phyloP scores from a whole-genome alignment of 2,888 invertebrate species.

The Drosophila peninsularis region DNA sequence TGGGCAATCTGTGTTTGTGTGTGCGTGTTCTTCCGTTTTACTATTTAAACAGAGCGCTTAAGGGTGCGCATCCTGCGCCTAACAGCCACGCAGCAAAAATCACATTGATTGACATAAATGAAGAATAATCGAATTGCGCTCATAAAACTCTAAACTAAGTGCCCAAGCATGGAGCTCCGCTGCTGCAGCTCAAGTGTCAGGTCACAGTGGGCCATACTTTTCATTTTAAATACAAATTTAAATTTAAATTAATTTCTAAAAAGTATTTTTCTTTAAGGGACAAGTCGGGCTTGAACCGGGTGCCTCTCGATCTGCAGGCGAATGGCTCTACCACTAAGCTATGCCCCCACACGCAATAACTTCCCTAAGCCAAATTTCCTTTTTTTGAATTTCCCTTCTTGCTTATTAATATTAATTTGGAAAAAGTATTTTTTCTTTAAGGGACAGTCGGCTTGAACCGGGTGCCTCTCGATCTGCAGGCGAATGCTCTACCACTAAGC shows the following conservation, averaged over 20 bases:
- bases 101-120: constrained; percentile 84
- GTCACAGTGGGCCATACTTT: constrained; percentile 29
- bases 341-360: constrained; percentile 53
- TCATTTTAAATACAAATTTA: background rate
- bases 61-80: constrained; percentile 60
- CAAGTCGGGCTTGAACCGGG: constrained; percentile 77
- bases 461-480: constrained; percentile 80
- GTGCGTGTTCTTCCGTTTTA: constrained; percentile 31
- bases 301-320: constrained; percentile 80
- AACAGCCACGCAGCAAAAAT: constrained; percentile 55
- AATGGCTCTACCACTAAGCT: constrained; percentile 80
- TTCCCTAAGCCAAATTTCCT: no score
- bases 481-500: constrained; percentile 80
- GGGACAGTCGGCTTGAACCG: constrained; percentile 77
- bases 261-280: constrained; percentile 49
- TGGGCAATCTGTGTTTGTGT: constrained; percentile 13
- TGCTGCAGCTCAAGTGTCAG: constrained; percentile 40
- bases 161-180: constrained; percentile 10
- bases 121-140: constrained; percentile 84
- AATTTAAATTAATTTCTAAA: background rate
- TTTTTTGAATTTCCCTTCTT: no score
- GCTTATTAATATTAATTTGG: no score
- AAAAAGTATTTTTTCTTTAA: constrained; percentile 20
- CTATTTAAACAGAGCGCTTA: constrained; percentile 81
- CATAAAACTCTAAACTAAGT: constrained; percentile 78